Conservation (phyloP, 2,888 invertebrate species). For the Antitype chi region DNA sequence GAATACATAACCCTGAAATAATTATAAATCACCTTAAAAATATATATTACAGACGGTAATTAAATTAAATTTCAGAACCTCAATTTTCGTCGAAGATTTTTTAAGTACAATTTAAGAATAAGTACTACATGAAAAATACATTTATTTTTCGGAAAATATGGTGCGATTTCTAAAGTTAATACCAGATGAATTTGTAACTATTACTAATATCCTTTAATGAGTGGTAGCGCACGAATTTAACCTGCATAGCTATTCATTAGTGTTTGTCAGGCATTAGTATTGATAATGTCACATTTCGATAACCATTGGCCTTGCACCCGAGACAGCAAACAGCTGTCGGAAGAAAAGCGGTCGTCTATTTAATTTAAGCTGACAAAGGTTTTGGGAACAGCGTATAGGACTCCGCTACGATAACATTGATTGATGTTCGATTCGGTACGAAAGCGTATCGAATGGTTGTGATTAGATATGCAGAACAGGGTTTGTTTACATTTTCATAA, state of each 20-base stretch:
- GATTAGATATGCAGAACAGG: background rate
- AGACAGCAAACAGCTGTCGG: too few relatives aligned
- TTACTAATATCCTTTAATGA: background rate
- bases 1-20: background rate
- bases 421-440: too few relatives aligned
- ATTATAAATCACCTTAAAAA: background rate
- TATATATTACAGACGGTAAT: background rate
- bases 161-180: background rate
- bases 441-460: too few relatives aligned
- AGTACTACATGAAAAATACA: too few relatives aligned
- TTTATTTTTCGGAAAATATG: background rate
- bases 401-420: too few relatives aligned
- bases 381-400: too few relatives aligned
- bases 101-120: background rate
- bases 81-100: background rate
- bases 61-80: background rate
- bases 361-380: too few relatives aligned
- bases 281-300: too few relatives aligned
- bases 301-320: too few relatives aligned
- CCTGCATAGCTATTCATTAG: background rate
- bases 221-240: background rate
- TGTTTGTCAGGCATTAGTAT: too few relatives aligned
- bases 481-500: background rate
- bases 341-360: too few relatives aligned
- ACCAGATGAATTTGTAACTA: background rate